Conservation (phyloP, 1,140 invertebrate genomes). For the Harpegnathos saltator region DNA sequence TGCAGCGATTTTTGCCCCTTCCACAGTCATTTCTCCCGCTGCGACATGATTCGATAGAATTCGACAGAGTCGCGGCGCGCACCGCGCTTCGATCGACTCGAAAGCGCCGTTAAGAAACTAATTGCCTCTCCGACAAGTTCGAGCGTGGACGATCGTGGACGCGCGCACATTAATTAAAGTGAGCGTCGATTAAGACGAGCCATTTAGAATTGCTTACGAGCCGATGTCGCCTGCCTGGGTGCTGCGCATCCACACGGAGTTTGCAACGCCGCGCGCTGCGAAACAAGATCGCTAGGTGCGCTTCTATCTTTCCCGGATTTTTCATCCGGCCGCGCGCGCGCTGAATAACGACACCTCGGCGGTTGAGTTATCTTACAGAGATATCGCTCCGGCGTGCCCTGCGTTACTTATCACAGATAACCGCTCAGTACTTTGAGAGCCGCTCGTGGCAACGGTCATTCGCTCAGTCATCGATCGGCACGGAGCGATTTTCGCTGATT, state of each 20-base stretch:
- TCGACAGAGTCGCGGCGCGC: too few relatives aligned
- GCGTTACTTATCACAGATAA: conserved; percentile 77
- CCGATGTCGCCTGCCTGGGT: background rate
- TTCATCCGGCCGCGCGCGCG: background rate
- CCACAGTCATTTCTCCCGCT: too few relatives aligned
- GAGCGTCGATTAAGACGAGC: too few relatives aligned
- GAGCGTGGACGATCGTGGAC: too few relatives aligned
- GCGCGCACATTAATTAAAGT: too few relatives aligned
- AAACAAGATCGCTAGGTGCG: conserved; percentile 18
- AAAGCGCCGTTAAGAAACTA: too few relatives aligned
- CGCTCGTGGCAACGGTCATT: conserved; percentile 47
- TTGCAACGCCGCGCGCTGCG: too few relatives aligned
- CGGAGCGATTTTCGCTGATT: background rate
- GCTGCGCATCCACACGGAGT: background rate
- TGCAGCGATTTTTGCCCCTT: too few relatives aligned
- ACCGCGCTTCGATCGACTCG: too few relatives aligned
- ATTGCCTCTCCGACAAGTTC: too few relatives aligned
- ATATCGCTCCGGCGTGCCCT: conserved; percentile 67
- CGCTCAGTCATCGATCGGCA: conserved; percentile 46
- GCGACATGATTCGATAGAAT: too few relatives aligned
- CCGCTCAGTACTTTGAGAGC: conserved; percentile 70
- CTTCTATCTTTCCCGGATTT: conserved; percentile 21
- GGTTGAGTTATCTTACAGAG: conserved; percentile 68
- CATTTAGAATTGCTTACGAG: too few relatives aligned
- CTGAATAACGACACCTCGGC: conserved; percentile 44